A percentile compares a stretch with the other conserved stretches of the same genome.
These are phyloP conservation scores for Agrypnia vestita DNA, from an alignment of 1,140 invertebrate species.

Conservation along the genomic window DNA sequence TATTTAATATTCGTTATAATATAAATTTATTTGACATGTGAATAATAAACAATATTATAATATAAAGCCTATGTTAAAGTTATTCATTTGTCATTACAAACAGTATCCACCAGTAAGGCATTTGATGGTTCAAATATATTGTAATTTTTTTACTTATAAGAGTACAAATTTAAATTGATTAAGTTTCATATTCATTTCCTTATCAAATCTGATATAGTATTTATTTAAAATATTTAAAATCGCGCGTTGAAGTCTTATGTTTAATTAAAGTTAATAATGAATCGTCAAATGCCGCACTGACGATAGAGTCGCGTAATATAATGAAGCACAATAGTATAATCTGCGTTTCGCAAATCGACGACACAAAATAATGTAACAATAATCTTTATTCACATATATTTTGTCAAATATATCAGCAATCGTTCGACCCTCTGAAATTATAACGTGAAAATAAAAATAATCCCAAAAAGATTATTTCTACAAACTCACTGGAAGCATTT, in stretches of 20 bases:
- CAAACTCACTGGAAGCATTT: conserved; percentile 15
- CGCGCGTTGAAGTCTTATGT: too few species aligned
- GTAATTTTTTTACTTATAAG: too few species aligned
- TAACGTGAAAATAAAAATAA: conserved; percentile 13
- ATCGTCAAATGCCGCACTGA: conserved; percentile 1
- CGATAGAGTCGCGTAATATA: conserved; percentile 6
- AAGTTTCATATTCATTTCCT: too few species aligned
- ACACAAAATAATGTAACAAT: conserved; percentile 10
- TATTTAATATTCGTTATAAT: conserved; percentile 58
- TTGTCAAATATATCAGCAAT: conserved; percentile 18
- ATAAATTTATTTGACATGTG: conserved; percentile 59
- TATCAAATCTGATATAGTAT: too few species aligned
- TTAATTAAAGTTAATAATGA: background rate
- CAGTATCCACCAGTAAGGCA: background rate
- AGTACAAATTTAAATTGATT: too few species aligned
- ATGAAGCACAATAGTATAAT: background rate
- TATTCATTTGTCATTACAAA: conserved; percentile 48
- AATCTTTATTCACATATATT: conserved; percentile 1
- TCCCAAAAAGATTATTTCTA: background rate
- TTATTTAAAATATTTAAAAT: too few species aligned
- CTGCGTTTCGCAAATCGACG: conserved; percentile 22
- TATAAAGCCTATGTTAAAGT: conserved; percentile 57
- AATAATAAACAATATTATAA: conserved; percentile 54
- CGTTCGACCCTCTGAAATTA: conserved; percentile 1
- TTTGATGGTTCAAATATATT: conserved; percentile 3